These are phyloP conservation scores for Leucoma salicis DNA, from an alignment of 2,888 invertebrate genomes.

Conservation along the genomic window DNA sequence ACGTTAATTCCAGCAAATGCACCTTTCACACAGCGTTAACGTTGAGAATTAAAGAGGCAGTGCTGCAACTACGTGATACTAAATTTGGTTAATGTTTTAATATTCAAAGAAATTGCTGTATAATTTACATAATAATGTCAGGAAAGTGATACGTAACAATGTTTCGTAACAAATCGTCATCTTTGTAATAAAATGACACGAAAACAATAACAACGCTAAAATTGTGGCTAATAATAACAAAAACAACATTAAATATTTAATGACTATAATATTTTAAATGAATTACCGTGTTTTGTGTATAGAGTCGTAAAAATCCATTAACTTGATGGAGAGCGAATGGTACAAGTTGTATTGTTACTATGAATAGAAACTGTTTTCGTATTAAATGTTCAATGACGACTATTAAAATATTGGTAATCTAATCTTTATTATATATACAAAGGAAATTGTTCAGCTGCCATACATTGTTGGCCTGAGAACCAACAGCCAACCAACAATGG, in stretches of 20 bases:
- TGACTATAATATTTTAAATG: not conserved
- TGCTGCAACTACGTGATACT: constrained; percentile 15
- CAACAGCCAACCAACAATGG: too few relatives aligned
- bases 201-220: not conserved
- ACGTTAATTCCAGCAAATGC: constrained; percentile 31
- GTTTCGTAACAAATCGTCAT: constrained; percentile 6
- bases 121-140: constrained; percentile 16
- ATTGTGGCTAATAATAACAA: not conserved
- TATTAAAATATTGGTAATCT: too few relatives aligned
- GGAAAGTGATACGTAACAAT: constrained; percentile 11
- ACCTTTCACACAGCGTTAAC: constrained; percentile 24
- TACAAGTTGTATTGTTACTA: not conserved
- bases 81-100: constrained; percentile 14
- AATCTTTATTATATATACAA: too few relatives aligned
- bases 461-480: too few relatives aligned
- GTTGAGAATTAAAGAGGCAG: constrained; percentile 9
- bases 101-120: constrained; percentile 25
- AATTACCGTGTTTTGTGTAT: not conserved
- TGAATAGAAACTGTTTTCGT: not conserved
- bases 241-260: not conserved
- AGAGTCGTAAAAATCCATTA: not conserved
- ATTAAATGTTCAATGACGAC: not conserved
- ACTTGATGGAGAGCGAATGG: not conserved
- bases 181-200: constrained; percentile 1
- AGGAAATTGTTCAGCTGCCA: too few relatives aligned